Evolutionary conservation across 2,797 vertebrate genomes (phyloP), one percentile per base, ranked within the genome.

Genomic region (Denticeps clupeoides): DNA sequence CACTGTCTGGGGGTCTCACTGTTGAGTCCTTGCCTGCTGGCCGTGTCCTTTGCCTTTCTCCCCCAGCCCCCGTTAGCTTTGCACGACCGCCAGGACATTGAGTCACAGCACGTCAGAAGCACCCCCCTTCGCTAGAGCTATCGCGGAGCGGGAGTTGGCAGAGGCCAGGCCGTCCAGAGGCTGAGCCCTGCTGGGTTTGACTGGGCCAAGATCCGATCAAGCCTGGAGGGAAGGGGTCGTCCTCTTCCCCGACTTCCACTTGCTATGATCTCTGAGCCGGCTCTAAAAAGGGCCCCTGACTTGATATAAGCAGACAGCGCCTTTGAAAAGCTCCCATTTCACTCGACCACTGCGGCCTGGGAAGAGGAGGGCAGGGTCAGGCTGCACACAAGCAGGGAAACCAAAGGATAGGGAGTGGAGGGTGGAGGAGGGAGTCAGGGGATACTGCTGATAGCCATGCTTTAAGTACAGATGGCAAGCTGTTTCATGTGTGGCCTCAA

Each of bases 171-270:
- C 72, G 75, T 78, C 78, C 78, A 81, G 77, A 81, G 77, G 81
- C 74, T 62, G 56, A 67, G 67, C 64, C 75, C 80, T 68, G 66
- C 71, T 67, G 76, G 74, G 73, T 81, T 79, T 77, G 78, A 77
- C 82, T 82, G 76, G 82, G 80, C 82, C 75, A 82, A 80, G 78
- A 82, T 83, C 79, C 56, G 72, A 82, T 82, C 76, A 77, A 81
- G 81, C 80, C 81, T 76, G 24, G 71, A 82, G 77, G 79, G 78
- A 72, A 79, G 75, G 25, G 79, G 79, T 83, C 77, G 83, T 74
- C 72, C 71, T 80, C 74, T 69, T 79, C 74, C 72, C 73, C 71
- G 79, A 81, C 76, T 82, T 77, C 73, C 63, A 73, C 78, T 80
- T 71, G 72, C 79, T 82, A 75, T 82, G 81, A 85, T 85, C 80